Base-by-base conservation (phyloP, 2,888 invertebrate genomes). In the Pherbina coryleti region DNA sequence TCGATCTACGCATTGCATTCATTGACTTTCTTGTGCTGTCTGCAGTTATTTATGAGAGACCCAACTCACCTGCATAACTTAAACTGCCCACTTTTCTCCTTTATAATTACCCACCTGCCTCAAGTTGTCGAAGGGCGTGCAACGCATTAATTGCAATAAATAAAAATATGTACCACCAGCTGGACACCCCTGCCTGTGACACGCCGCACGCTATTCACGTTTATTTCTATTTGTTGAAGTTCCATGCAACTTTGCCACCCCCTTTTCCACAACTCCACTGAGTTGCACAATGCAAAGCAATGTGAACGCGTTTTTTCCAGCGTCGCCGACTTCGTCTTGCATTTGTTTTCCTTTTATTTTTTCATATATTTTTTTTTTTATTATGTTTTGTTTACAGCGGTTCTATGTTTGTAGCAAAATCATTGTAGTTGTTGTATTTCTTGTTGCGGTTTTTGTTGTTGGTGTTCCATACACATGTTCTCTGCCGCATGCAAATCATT, bases 351-450 rank as follows among this genome's bases (percentile, higher is more conserved):
- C 17, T 25, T 17, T 37, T 11, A 11, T 69, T 37, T 25, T 37
- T 34, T n/a, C n/a, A 5, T 55, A 19, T 14, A 19, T 17, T 19
- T 5, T 57, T 22, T 25, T 73, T 25, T 11, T 62, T 73, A 31
- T 57, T 37, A 37, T 57, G 28, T 11, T 74, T 64, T 66, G 64
- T 75, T 75, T 53, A 66, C 62, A 75, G 37, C 11, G 22, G 62
- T 66, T 75, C 51, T 22, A 60, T 66, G 74, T 66, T 75, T 66
- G 74, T 53, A 31, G 62, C 74, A n/a, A 34, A 64, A 66, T 55
- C 53, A 28, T 53, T 66, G 28, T 31, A 19, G 53, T 8, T 55
- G 69, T 51, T 28, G 14, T 71, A 17, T 55, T 53, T 31, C 57
- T 71, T 25, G 62, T 62, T 44, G 22, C 3, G 19, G 71, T 34